Evolutionary conservation across 2,888 invertebrate genomes (phyloP).

Genomic region (Athrips mouffetella): DNA sequence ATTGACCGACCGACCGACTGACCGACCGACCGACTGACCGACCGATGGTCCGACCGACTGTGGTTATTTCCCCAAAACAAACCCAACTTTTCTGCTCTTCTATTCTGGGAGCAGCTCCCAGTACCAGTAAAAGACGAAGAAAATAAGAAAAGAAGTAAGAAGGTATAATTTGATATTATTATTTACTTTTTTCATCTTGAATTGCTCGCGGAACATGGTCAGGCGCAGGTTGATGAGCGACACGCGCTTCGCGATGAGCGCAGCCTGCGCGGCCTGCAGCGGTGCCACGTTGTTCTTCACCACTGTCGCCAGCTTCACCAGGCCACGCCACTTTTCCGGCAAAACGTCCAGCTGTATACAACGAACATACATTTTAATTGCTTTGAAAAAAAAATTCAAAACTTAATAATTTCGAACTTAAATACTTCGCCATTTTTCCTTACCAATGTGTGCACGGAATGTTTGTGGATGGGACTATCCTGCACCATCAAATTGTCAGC

Average conservation of each 20-base stretch:
- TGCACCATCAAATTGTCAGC: no score
- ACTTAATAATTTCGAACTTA: not conserved
- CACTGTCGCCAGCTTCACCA: slow-evolving; percentile 89
- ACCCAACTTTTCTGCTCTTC: no score
- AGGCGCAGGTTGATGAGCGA: slow-evolving; percentile 88
- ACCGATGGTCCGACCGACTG: no score
- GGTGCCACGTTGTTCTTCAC: slow-evolving; percentile 93
- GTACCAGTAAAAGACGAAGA: no score
- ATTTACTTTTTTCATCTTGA: slow-evolving; percentile 74
- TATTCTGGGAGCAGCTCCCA: no score
- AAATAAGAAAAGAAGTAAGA: no score
- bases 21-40: no score
- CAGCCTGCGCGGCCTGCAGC: slow-evolving; percentile 92
- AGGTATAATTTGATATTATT: not conserved
- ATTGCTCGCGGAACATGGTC: slow-evolving; percentile 85
- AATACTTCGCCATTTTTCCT: no score
- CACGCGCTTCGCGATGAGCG: slow-evolving; percentile 89
- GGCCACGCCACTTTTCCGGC: slow-evolving; percentile 91
- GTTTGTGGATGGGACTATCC: no score
- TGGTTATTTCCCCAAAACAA: no score
- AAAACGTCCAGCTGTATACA: slow-evolving; percentile 80
- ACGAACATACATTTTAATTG: not conserved
- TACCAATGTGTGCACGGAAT: no score
- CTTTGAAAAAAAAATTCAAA: not conserved
- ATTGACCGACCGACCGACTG: no score